These are phyloP conservation scores for Vanessa atalanta DNA, from an alignment of 1,140 invertebrate species.

Conservation along the genomic window DNA sequence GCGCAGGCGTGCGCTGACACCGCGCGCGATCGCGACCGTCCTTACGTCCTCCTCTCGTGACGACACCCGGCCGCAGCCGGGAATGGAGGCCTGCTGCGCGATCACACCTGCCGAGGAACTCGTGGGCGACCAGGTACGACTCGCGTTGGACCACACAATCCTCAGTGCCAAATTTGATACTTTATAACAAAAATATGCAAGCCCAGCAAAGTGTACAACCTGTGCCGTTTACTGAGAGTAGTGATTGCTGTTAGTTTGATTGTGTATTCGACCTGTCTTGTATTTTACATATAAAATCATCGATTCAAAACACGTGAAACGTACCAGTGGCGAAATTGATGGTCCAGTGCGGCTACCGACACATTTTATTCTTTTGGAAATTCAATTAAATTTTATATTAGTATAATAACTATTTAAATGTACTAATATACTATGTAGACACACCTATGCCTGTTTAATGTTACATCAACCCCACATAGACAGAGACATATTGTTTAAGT, in stretches of 20 bases:
- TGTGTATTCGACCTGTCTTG: slow-evolving; percentile 21
- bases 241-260: slow-evolving; percentile 23
- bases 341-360: neutral
- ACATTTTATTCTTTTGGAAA: neutral
- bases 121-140: slow-evolving; percentile 73
- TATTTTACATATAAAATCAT: slow-evolving; percentile 24
- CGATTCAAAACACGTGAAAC: slow-evolving; percentile 23
- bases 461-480: too few relatives aligned
- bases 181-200: slow-evolving; percentile 15
- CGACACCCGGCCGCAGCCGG: slow-evolving; percentile 59
- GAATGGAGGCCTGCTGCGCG: slow-evolving; percentile 72
- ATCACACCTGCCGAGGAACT: slow-evolving; percentile 70
- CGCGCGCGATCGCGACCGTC: slow-evolving; percentile 46
- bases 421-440: too few relatives aligned
- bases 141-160: slow-evolving; percentile 13
- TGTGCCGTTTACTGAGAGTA: slow-evolving; percentile 20
- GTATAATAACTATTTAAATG: too few relatives aligned
- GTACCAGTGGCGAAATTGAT: slow-evolving; percentile 12
- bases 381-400: neutral
- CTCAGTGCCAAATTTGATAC: neutral
- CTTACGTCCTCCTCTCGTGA: slow-evolving; percentile 33
- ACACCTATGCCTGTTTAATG: too few relatives aligned
- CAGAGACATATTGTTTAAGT: too few relatives aligned
- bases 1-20: slow-evolving; percentile 64
- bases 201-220: slow-evolving; percentile 24